A percentile compares a stretch with the other conserved stretches of the same genome.
phyloP scores from a whole-genome alignment of 2,888 invertebrate species.

The Drosophila pseudotakahashii region DNA sequence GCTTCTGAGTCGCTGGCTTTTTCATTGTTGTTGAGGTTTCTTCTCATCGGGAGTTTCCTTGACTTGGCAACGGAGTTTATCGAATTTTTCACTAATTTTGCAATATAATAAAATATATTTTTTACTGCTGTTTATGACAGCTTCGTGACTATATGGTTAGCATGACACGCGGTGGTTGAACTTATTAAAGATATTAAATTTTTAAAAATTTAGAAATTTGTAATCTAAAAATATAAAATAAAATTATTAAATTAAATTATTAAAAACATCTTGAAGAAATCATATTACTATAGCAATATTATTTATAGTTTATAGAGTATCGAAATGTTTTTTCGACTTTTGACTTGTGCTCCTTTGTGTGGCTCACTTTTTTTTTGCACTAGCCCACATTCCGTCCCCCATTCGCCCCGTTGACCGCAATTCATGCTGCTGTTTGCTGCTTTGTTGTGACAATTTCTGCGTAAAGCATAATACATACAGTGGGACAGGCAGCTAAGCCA shows the following conservation, averaged over 20 bases:
- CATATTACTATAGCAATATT: no score
- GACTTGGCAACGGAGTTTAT: constrained; percentile 19
- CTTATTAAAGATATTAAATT: no score
- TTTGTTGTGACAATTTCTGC: constrained; percentile 76
- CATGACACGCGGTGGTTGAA: background rate
- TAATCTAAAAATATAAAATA: background rate
- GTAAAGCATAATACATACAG: constrained; percentile 60
- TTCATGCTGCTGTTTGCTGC: constrained; percentile 47
- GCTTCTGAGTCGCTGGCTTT: constrained; percentile 7
- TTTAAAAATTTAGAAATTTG: background rate
- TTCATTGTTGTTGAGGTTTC: constrained; percentile 34
- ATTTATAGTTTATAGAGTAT: constrained; percentile 3
- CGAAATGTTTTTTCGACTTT: background rate
- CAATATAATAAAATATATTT: constrained; percentile 3
- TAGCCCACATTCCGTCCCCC: constrained; percentile 9
- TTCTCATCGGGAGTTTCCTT: constrained; percentile 28
- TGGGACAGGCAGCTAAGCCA: constrained; percentile 32
- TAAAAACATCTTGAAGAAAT: background rate
- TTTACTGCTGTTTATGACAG: background rate
- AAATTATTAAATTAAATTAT: background rate
- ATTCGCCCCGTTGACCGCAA: constrained; percentile 60
- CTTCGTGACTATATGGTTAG: constrained; percentile 26
- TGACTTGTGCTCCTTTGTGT: constrained; percentile 26
- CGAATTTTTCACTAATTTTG: constrained; percentile 8
- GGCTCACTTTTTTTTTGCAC: constrained; percentile 13